phyloP scores from a whole-genome alignment of 1,140 invertebrate species.

The Drosophila baimaii region DNA sequence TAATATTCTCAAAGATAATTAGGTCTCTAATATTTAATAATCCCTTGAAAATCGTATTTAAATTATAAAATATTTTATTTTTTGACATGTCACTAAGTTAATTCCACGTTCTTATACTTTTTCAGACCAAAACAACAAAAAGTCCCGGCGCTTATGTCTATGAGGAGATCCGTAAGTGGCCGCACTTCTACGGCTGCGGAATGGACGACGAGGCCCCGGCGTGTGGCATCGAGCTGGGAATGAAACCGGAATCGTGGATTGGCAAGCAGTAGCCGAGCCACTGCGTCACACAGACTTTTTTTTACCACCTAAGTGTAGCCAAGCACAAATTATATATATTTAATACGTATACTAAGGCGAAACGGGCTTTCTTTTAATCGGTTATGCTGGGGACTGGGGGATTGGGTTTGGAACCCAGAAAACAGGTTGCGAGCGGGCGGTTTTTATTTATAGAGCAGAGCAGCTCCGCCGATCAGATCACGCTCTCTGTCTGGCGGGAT shows the following conservation, averaged over 20 bases:
- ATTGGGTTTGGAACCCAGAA: slow-evolving; percentile 16
- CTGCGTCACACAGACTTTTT: slow-evolving; percentile 25
- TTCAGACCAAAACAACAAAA: slow-evolving; percentile 71
- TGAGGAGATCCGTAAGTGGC: slow-evolving; percentile 84
- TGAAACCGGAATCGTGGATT: slow-evolving; percentile 62
- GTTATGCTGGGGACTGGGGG: slow-evolving; percentile 31
- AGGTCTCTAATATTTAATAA: too few species aligned
- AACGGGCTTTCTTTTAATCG: slow-evolving; percentile 47
- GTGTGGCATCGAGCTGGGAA: slow-evolving; percentile 74
- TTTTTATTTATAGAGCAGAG: slow-evolving; percentile 34
- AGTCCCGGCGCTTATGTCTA: slow-evolving; percentile 86
- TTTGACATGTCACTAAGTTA: too few species aligned
- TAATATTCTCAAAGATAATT: too few species aligned
- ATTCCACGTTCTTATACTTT: background rate
- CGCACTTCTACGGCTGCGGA: slow-evolving; percentile 71
- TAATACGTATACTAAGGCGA: slow-evolving; percentile 35
- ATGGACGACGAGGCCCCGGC: slow-evolving; percentile 37
- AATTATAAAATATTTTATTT: too few species aligned
- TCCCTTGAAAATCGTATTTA: too few species aligned
- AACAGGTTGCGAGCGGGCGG: slow-evolving; percentile 61
- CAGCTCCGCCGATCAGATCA: background rate
- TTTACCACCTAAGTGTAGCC: slow-evolving; percentile 33
- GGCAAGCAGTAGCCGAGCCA: slow-evolving; percentile 41
- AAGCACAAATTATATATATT: slow-evolving; percentile 49
- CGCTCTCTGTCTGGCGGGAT: slow-evolving; percentile 1